Evolutionary conservation across 2,888 invertebrate genomes (phyloP).

Genomic region (Orchestes rusci): DNA sequence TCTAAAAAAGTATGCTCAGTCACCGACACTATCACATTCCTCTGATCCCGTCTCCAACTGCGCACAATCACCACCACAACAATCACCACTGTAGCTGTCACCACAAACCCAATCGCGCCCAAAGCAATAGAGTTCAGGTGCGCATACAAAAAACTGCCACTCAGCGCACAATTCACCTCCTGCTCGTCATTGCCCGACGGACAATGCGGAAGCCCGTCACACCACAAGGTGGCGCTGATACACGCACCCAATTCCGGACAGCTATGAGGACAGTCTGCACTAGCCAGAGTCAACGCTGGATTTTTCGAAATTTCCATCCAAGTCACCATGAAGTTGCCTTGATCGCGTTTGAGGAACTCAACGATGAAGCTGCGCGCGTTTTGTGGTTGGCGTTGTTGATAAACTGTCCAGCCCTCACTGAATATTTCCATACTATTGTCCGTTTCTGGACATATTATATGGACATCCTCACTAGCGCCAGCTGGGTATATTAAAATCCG

Average conservation of each 20-base stretch:
- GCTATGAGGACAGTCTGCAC: constrained; percentile 61
- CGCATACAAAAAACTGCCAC: constrained; percentile 58
- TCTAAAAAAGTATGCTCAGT: constrained; percentile 44
- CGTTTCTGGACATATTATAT: constrained; percentile 59
- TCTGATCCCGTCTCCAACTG: constrained; percentile 39
- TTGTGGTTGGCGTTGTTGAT: too few relatives aligned
- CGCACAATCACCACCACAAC: constrained; percentile 38
- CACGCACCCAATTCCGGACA: constrained; percentile 78
- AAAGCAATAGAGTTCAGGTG: constrained; percentile 41
- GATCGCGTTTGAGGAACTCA: constrained; percentile 66
- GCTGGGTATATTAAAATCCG: constrained; percentile 67
- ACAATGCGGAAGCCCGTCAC: constrained; percentile 71
- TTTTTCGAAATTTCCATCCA: constrained; percentile 74
- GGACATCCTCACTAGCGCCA: constrained; percentile 53
- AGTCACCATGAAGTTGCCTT: constrained; percentile 65
- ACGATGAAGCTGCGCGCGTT: constrained; percentile 63
- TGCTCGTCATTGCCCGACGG: constrained; percentile 78
- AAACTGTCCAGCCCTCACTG: constrained; percentile 60
- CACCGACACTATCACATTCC: constrained; percentile 42
- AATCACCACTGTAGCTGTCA: constrained; percentile 32
- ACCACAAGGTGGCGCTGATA: constrained; percentile 71
- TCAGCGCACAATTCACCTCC: constrained; percentile 66
- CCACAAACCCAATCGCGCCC: constrained; percentile 34
- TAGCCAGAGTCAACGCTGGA: constrained; percentile 49
- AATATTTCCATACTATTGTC: constrained; percentile 58